Percentiles rank a stretch among this genome's conserved stretches.
Conservation (phyloP, 1,140 invertebrate genomes). For the Dolichoris vasculosae region DNA sequence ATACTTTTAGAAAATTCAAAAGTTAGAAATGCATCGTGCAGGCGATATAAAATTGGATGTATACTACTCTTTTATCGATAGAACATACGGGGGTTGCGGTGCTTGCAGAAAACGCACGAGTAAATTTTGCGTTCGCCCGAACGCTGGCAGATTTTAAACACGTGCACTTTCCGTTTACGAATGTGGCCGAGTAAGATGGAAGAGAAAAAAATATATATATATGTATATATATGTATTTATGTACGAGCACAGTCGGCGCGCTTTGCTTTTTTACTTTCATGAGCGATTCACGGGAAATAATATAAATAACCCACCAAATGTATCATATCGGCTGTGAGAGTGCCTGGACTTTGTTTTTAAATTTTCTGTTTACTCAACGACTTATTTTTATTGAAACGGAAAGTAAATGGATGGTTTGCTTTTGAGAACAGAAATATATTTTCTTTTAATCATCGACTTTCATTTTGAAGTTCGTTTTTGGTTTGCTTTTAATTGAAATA, state of each 20-base stretch:
- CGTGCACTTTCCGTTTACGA: neutral
- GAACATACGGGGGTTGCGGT: neutral
- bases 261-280: neutral
- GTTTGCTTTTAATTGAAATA: neutral
- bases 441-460: neutral
- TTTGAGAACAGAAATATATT: neutral
- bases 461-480: neutral
- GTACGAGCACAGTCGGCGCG: no score
- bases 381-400: conserved; percentile 1
- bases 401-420: neutral
- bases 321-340: neutral
- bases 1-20: conserved; percentile 3
- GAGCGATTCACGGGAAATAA: neutral
- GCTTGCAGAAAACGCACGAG: neutral
- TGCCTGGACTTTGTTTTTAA: neutral
- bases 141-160: neutral
- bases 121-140: neutral
- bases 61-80: neutral
- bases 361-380: conserved; percentile 1
- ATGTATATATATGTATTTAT: neutral
- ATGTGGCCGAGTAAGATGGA: no score
- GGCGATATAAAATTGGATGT: neutral
- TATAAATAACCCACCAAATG: neutral
- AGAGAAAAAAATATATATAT: neutral
- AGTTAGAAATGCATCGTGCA: neutral